Base-by-base conservation (phyloP, 1,140 invertebrate genomes). In the Trichonephila clavipes region DNA sequence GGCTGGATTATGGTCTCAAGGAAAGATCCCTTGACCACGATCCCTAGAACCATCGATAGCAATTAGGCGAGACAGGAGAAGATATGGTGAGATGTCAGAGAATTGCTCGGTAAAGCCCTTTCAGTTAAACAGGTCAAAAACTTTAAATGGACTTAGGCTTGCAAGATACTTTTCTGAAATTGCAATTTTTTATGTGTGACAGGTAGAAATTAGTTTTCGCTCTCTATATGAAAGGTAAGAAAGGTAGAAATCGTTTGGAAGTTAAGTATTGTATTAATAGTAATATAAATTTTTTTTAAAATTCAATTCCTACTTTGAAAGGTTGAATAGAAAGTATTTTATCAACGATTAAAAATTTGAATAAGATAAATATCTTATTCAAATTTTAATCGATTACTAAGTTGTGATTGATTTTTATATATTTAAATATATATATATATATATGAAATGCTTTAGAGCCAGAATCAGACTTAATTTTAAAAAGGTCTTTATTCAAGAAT, bases 1-100 rank as follows among this genome's bases (percentile, higher is more conserved):
- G 51, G 82, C 51, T 44, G 82, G 82, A 85, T 58, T 58, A 85
- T 59, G 44, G 58, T 85, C 82, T 85, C 82, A 77, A 77, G 69
- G 69, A 34, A 77, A 16, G 69, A 77, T 77, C 28, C 69, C 28
- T 28, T 77, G 69, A 77, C 69, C 69, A 77, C 28, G 24, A 34
- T 34, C 69, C 69, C 14, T 24, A 16, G 28, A 14, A 28, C 69
- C 34, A 77, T 77, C 69, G 69, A 77, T 77, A 77, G 69, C 69
- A 77, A 77, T 77, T 77, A 77, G 69, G 16, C 16, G 6, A 34
- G 69, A 77, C 69, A 77, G 69, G 69, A 77, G 69, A 34, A 77
- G 69, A 77, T 77, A 24, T 28, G 69, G 69, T 18, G 28, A 34
- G 28, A 77, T 24, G 69, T 28, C 14, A 16, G 69, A 77, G 28